phyloP scores from a whole-genome alignment of 2,888 invertebrate genomes.

The Acronicta leporina region DNA sequence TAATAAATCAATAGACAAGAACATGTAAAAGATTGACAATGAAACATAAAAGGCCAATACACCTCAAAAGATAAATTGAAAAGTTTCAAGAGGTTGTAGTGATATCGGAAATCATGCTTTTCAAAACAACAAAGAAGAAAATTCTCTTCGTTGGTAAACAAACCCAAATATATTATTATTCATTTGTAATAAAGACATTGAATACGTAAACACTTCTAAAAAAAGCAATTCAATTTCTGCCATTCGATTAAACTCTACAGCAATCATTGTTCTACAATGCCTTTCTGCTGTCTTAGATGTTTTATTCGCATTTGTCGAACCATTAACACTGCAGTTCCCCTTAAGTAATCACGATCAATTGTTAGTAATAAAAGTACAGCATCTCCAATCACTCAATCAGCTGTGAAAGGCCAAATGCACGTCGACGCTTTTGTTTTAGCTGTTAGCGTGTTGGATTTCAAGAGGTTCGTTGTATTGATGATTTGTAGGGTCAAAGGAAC shows the following conservation, averaged over 20 bases:
- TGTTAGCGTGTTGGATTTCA: constrained; percentile 55
- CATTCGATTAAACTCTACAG: constrained; percentile 10
- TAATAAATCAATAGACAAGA: constrained; percentile 10
- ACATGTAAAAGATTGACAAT: neutral
- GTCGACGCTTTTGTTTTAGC: constrained; percentile 62
- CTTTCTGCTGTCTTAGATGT: constrained; percentile 21
- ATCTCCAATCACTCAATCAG: constrained; percentile 73
- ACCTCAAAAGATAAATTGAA: neutral
- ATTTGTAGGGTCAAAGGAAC: constrained; percentile 26
- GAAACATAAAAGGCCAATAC: neutral
- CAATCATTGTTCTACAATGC: constrained; percentile 30
- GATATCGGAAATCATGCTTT: too few relatives aligned
- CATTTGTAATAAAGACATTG: too few relatives aligned
- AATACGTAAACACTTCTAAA: too few relatives aligned
- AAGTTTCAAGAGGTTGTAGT: neutral
- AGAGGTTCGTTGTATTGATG: constrained; percentile 41
- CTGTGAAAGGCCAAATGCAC: constrained; percentile 57
- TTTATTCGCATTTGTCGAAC: constrained; percentile 53
- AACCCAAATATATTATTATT: too few relatives aligned
- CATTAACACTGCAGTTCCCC: constrained; percentile 60
- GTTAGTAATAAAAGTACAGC: constrained; percentile 76
- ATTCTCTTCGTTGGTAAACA: too few relatives aligned
- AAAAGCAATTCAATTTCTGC: neutral
- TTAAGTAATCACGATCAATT: constrained; percentile 78
- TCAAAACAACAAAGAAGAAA: too few relatives aligned